phyloP scores from a whole-genome alignment of 2,888 invertebrate genomes.

The Acleris laterana region DNA sequence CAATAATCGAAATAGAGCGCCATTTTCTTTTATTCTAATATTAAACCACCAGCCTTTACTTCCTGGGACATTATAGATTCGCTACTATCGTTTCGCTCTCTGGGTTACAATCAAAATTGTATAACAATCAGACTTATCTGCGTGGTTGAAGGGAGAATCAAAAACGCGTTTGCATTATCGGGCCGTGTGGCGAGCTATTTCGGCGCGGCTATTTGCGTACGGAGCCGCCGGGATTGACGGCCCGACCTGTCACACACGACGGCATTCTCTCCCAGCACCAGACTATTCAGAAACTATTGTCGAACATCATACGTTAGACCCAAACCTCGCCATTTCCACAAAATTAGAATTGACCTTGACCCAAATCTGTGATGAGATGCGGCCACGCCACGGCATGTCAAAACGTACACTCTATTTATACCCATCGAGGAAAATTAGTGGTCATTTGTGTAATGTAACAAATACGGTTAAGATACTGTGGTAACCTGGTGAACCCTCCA shows the following conservation, averaged over 20 bases:
- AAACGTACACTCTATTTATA: slow-evolving; percentile 51
- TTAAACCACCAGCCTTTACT: background rate
- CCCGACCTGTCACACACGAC: slow-evolving; percentile 74
- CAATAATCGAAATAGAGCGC: slow-evolving; percentile 40
- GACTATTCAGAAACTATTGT: slow-evolving; percentile 49
- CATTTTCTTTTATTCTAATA: slow-evolving; percentile 28
- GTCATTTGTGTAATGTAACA: slow-evolving; percentile 33
- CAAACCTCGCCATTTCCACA: slow-evolving; percentile 41
- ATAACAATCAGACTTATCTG: slow-evolving; percentile 43
- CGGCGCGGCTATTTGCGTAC: slow-evolving; percentile 74
- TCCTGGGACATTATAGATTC: background rate
- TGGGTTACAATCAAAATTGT: slow-evolving; percentile 39
- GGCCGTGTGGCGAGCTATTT: slow-evolving; percentile 80
- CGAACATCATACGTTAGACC: slow-evolving; percentile 38
- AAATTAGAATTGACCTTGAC: slow-evolving; percentile 75
- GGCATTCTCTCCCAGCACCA: slow-evolving; percentile 58
- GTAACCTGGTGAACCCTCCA: slow-evolving; percentile 40
- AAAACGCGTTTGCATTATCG: slow-evolving; percentile 80
- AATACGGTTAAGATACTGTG: slow-evolving; percentile 41
- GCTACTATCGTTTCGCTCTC: slow-evolving; percentile 27
- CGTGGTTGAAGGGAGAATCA: slow-evolving; percentile 70
- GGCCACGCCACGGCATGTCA: slow-evolving; percentile 45
- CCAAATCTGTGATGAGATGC: slow-evolving; percentile 63
- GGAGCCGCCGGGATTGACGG: slow-evolving; percentile 83
- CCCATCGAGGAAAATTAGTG: slow-evolving; percentile 39